Conservation (phyloP, 2,113 vertebrate genomes). For the Rattus norvegicus region GRCr8 NC_086020.1:41318001-41318500, state of each 20-base stretch:
- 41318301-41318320: constrained; percentile 40
- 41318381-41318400: not conserved
- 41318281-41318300: not conserved
- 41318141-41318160: constrained; percentile 43
- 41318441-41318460: constrained; percentile 51
- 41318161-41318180: constrained; percentile 36
- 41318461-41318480: constrained; percentile 53
- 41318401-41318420: constrained; percentile 16
- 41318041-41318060: not conserved
- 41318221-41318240: constrained; percentile 9
- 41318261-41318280: constrained; percentile 46
- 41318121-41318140: constrained; percentile 26
- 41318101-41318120: constrained; percentile 25
- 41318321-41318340: not conserved
- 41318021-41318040: not conserved
- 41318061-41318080: constrained; percentile 30
- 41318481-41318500: constrained; percentile 46
- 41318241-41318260: not conserved
- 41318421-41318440: constrained; percentile 49
- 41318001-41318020: not conserved
- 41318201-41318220: constrained; percentile 12
- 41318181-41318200: constrained; percentile 39
- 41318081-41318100: constrained; percentile 5
- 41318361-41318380: constrained; percentile 52
- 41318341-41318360: constrained; percentile 38